Evolutionary conservation across 2,113 vertebrate genomes (phyloP).

Genomic region (sheep (Ovis aries)): ARS-UI_Ramb_v3.0 NC_056055.1:144813001-144813500

Average conservation of each 20-base stretch:
- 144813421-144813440: constrained; percentile 5
- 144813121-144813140: not conserved
- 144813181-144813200: not conserved
- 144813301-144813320: not conserved
- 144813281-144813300: not conserved
- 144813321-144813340: not conserved
- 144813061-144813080: constrained; percentile 5
- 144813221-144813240: not conserved
- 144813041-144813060: not conserved
- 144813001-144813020: not conserved
- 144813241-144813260: not conserved
- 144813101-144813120: not conserved
- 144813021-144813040: not conserved
- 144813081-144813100: not conserved
- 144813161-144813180: not conserved
- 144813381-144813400: not conserved
- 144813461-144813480: not conserved
- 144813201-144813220: not conserved
- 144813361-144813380: not conserved
- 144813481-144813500: not conserved
- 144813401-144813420: not conserved
- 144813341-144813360: not conserved
- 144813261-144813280: not conserved
- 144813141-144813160: not conserved
- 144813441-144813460: not conserved